A percentile compares a stretch with the other conserved stretches of the same genome.
phyloP scores from a whole-genome alignment of 2,888 invertebrate species.

The Imbricaverruca yamaguchii region DNA sequence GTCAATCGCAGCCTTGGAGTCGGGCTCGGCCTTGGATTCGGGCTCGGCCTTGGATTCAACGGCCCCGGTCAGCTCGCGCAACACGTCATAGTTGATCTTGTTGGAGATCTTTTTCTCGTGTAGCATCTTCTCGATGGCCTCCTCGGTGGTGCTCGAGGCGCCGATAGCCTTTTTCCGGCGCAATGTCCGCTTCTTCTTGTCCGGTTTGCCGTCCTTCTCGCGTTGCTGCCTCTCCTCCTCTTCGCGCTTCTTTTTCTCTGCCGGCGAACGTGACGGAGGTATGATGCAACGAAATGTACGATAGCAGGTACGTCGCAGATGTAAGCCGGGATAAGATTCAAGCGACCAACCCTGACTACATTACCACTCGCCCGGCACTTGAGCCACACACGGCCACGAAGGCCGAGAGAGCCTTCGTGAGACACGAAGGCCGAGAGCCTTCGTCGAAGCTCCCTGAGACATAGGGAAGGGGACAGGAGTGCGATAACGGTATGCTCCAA shows the following conservation, averaged over 20 bases:
- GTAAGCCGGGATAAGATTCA: no score
- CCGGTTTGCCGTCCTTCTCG: slow-evolving; percentile 73
- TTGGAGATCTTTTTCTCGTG: slow-evolving; percentile 91
- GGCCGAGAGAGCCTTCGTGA: no score
- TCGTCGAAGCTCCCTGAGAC: no score
- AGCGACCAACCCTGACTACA: no score
- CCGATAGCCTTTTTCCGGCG: slow-evolving; percentile 38
- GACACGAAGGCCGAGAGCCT: no score
- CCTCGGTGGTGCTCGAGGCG: slow-evolving; percentile 51
- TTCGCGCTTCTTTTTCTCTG: slow-evolving; percentile 71
- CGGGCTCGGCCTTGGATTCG: slow-evolving; percentile 22
- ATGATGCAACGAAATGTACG: no score
- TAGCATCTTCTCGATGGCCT: slow-evolving; percentile 93
- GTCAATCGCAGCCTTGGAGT: neutral
- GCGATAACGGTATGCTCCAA: no score
- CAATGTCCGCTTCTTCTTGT: slow-evolving; percentile 66
- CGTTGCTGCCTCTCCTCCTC: slow-evolving; percentile 77
- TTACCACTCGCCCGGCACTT: no score
- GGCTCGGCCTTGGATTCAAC: slow-evolving; percentile 22
- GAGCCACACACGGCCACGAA: no score
- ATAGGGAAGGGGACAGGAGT: no score
- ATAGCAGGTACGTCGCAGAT: no score
- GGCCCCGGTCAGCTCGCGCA: slow-evolving; percentile 62
- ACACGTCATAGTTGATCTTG: slow-evolving; percentile 96
- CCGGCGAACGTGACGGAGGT: neutral